Evolutionary conservation across 1,140 invertebrate genomes (phyloP).

Genomic region (Manduca sexta): DNA sequence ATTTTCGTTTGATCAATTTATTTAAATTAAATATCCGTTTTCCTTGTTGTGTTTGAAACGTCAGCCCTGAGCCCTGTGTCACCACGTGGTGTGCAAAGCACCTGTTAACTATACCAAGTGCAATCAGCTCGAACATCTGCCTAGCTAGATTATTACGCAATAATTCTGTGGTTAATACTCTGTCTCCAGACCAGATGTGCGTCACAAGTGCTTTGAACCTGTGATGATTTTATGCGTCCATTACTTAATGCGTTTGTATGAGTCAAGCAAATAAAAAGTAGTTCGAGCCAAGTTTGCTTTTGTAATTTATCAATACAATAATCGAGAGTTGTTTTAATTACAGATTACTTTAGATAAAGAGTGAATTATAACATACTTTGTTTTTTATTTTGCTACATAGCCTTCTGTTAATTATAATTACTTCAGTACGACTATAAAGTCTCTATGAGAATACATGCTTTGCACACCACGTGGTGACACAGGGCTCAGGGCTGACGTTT

Average conservation of each 20-base stretch:
- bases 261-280: background rate
- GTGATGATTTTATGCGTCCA: conserved; percentile 46
- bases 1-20: too few relatives aligned
- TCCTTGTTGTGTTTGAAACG: background rate
- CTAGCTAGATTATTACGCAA: conserved; percentile 61
- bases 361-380: too few relatives aligned
- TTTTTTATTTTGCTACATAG: too few relatives aligned
- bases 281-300: background rate
- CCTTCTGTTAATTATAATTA: too few relatives aligned
- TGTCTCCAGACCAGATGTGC: conserved; percentile 52
- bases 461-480: conserved; percentile 42
- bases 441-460: conserved; percentile 64
- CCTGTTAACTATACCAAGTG: conserved; percentile 53
- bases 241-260: conserved; percentile 1
- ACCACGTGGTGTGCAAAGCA: conserved; percentile 50
- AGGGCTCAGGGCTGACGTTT: conserved; percentile 33
- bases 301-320: conserved; percentile 3
- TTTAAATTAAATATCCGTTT: too few relatives aligned
- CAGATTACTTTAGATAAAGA: too few relatives aligned
- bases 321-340: too few relatives aligned
- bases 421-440: too few relatives aligned
- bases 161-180: conserved; percentile 50
- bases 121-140: conserved; percentile 65
- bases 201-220: conserved; percentile 39
- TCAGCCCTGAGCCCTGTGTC: conserved; percentile 37